Base-by-base conservation (phyloP, 2,888 invertebrate genomes). In the Nomada goodeniana region DNA sequence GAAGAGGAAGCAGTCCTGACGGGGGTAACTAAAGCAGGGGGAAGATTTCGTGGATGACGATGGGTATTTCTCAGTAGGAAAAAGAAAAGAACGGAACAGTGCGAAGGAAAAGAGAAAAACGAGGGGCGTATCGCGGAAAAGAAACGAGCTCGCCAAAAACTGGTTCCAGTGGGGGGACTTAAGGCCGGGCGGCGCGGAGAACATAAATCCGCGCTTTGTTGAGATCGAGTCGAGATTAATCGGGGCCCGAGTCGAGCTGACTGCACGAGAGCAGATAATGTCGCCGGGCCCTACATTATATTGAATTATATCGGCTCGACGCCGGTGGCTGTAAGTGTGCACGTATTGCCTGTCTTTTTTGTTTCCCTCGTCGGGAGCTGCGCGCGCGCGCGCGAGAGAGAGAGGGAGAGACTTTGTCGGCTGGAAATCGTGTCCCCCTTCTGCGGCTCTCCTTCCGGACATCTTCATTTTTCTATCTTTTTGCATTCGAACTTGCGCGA, bases 221-320 rank as follows among this genome's bases (percentile, higher is more conserved):
- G 84, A 91, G 90, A 91, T 90, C 90, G 90, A 88, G 90, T 86
- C 86, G 89, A 91, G 91, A 91, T 91, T 91, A 91, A 91, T 91
- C 90, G 89, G 80, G 75, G 63, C 80, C 74, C 67, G 80, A 85
- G 81, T 75, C 83, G 82, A 78, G 87, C 85, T 83, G 88, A 88
- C 90, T 86, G 84, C 88, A 76, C 84, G 86, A 85, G 87, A 81
- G 80, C 89, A 88, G 91, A 91, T 91, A 91, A 89, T 89, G 91
- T 91, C 91, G 88, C 90, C 83, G 82, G 85, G 76, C 80, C 79
- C 86, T 83, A 88, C 84, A 87, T 88, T 90, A 89, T 89, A 90
- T 91, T 90, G 91, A 91, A 91, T 91, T 91, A 90, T 90, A 86
- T 87, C 86, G 77, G 79, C 75, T 76, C 87, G 80, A 83, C 80